Percentiles rank a stretch among this genome's conserved stretches.
phyloP scores from a whole-genome alignment of 2,113 vertebrate genomes.

The Ctenomys sociabilis region DNA sequence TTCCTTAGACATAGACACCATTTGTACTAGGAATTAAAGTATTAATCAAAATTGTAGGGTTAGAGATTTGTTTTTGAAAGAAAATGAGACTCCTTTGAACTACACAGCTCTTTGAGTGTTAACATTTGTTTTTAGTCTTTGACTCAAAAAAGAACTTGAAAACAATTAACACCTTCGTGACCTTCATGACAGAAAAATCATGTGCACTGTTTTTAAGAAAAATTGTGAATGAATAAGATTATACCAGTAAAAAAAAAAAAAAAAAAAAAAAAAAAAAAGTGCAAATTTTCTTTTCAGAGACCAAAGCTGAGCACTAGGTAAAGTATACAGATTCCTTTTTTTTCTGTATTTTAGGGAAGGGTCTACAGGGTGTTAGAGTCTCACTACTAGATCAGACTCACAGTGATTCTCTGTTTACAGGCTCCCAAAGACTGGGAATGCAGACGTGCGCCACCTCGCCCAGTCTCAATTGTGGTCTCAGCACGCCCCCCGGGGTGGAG shows the following conservation, averaged over 20 bases:
- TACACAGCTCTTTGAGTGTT: neutral
- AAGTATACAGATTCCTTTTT: neutral
- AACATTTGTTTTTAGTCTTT: neutral
- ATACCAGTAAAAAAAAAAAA: neutral
- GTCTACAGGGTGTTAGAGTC: too few relatives aligned
- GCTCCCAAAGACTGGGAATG: too few relatives aligned
- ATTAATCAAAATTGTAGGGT: constrained; percentile 14
- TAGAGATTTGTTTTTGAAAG: constrained; percentile 27
- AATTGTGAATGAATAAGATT: neutral
- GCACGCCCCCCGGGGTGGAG: too few relatives aligned
- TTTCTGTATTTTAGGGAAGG: too few relatives aligned
- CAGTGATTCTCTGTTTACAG: too few relatives aligned
- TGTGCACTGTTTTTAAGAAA: neutral
- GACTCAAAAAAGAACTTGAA: neutral
- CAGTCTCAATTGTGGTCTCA: too few relatives aligned
- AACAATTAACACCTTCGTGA: neutral
- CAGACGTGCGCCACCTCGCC: too few relatives aligned
- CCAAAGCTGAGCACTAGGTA: neutral
- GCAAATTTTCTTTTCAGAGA: neutral
- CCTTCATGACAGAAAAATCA: neutral
- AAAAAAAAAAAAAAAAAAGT: neutral
- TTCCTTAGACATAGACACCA: neutral
- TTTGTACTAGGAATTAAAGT: constrained; percentile 42
- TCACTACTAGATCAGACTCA: too few relatives aligned
- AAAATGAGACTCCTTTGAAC: neutral